Evolutionary conservation across 1,140 invertebrate species (phyloP).

Genomic region (Trichoplusia ni): DNA sequence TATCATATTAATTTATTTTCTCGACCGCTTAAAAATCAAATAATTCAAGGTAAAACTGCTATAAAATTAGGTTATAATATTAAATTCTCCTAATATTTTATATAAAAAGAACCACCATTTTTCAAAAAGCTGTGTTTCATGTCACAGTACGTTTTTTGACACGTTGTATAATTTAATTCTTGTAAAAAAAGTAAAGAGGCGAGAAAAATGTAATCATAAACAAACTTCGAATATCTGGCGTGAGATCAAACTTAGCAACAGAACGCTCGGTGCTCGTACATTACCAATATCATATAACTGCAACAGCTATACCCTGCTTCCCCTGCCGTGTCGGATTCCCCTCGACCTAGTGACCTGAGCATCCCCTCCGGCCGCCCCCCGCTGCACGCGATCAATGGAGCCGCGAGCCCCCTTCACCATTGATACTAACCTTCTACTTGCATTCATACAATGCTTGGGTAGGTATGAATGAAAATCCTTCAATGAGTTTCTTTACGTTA

Average conservation of each 20-base stretch:
- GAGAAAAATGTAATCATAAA: conserved; percentile 41
- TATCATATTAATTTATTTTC: no score
- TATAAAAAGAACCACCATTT: conserved; percentile 18
- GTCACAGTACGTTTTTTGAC: conserved; percentile 35
- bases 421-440: conserved; percentile 27
- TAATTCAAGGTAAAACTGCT: conserved; percentile 19
- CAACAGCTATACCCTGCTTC: conserved; percentile 24
- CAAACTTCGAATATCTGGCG: conserved; percentile 34
- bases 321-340: conserved; percentile 34
- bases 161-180: conserved; percentile 43
- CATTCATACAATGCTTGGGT: conserved; percentile 31
- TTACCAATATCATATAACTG: conserved; percentile 2
- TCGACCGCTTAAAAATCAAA: not conserved
- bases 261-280: conserved; percentile 5
- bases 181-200: conserved; percentile 30
- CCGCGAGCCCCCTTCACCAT: conserved; percentile 33
- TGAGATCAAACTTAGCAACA: conserved; percentile 29
- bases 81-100: conserved; percentile 29
- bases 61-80: conserved; percentile 35
- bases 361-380: conserved; percentile 18
- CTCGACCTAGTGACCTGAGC: conserved; percentile 58
- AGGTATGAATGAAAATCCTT: conserved; percentile 31
- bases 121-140: conserved; percentile 40
- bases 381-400: conserved; percentile 58
- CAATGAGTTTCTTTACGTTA: conserved; percentile 27